phyloP scores from a whole-genome alignment of 2,888 invertebrate genomes.

The Leucophenga maculata region DNA sequence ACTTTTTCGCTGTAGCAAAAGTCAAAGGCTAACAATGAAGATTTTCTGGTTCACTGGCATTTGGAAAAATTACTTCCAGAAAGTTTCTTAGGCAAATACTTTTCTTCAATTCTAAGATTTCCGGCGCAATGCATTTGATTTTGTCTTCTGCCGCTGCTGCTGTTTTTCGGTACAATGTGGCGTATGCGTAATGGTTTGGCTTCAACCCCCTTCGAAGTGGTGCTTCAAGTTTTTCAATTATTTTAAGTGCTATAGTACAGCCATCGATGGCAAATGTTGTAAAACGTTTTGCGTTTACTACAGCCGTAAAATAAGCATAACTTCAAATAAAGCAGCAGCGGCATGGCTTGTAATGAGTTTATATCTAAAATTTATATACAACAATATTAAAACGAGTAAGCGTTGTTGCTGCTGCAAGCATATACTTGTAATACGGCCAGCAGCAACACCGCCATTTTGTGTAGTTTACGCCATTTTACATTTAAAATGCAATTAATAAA shows the following conservation, averaged over 20 bases:
- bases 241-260: slow-evolving; percentile 53
- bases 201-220: not conserved
- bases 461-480: too few relatives aligned
- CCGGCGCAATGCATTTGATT: not conserved
- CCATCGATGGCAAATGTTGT: not conserved
- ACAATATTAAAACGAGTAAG: too few relatives aligned
- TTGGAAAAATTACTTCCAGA: slow-evolving; percentile 10
- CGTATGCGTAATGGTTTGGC: slow-evolving; percentile 12
- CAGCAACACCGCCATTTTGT: too few relatives aligned
- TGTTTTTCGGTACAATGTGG: not conserved
- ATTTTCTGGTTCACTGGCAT: slow-evolving; percentile 25
- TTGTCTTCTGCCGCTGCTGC: not conserved
- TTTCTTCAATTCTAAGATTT: not conserved
- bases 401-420: too few relatives aligned
- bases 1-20: not conserved
- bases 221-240: slow-evolving; percentile 55
- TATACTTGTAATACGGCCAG: too few relatives aligned
- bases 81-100: not conserved
- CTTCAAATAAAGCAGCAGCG: not conserved
- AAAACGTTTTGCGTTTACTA: slow-evolving; percentile 15
- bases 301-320: not conserved
- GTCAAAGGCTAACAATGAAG: slow-evolving; percentile 23
- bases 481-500: too few relatives aligned
- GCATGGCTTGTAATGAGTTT: not conserved
- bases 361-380: too few relatives aligned